A percentile compares a stretch with the other conserved stretches of the same genome.
Conservation (phyloP, 2,888 invertebrate species). For the Tricholauxania praeusta region DNA sequence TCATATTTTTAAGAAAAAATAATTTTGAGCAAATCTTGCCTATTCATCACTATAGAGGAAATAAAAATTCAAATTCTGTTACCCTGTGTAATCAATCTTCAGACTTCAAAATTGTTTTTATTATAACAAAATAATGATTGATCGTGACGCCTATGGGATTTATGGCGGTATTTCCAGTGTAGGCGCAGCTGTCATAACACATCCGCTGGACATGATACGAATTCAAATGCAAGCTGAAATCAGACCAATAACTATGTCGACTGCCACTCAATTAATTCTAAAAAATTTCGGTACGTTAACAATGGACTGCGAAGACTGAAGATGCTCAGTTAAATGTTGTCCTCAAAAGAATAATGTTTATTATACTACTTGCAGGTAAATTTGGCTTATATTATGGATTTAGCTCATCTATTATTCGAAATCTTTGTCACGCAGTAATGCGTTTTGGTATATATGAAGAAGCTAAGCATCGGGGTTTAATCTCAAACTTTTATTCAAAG, state of each 20-base stretch:
- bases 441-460: slow-evolving; percentile 36
- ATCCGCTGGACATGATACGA: slow-evolving; percentile 39
- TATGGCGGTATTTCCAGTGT: slow-evolving; percentile 34
- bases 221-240: slow-evolving; percentile 34
- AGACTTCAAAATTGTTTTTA: background rate
- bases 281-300: slow-evolving; percentile 12
- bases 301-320: background rate
- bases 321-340: background rate
- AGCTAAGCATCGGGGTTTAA: slow-evolving; percentile 16
- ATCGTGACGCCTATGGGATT: slow-evolving; percentile 33
- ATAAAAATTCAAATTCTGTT: too few species aligned
- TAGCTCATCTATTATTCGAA: slow-evolving; percentile 9
- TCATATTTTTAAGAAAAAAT: too few species aligned
- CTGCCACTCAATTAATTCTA: slow-evolving; percentile 25
- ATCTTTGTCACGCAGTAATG: slow-evolving; percentile 30
- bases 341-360: background rate
- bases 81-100: too few species aligned
- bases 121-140: slow-evolving; percentile 1
- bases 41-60: too few species aligned
- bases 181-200: slow-evolving; percentile 28
- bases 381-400: slow-evolving; percentile 34
- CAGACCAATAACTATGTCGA: background rate
- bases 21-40: too few species aligned
- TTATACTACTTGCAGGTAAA: slow-evolving; percentile 15
- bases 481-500: slow-evolving; percentile 17